Evolutionary conservation across 2,113 vertebrate species (phyloP), one percentile per base, ranked within the genome.

Genomic region (Ancistrus triradiatus): DNA sequence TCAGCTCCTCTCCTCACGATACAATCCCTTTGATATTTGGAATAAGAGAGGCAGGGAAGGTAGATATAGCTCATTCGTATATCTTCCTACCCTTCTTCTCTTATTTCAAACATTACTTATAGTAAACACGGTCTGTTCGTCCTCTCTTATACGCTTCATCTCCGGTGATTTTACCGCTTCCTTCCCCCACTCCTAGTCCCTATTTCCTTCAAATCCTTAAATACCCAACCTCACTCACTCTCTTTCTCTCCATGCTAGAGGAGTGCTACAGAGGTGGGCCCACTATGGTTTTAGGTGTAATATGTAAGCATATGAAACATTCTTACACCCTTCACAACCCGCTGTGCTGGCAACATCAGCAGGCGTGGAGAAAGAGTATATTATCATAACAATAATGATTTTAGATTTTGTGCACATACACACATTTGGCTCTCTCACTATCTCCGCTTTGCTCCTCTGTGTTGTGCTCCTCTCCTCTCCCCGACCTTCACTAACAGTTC

Each of bases 221-320:
- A n/a, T 35, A 50, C 25, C 49, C 40, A 46, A 7, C 17, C 42
- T 46, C 27, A 25, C 56, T 55, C 47, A 43, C 35, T 60, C 24
- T 25, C 44, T 43, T 35, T 42, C 27, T 53, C 43, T 59, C 44
- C 37, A 35, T 62, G 35, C 38, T 68, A 70, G 68, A 63, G 63
- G 60, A 65, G 60, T 47, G 51, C 57, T 73, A 69, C 63, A 42
- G 49, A 73, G 71, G 66, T 49, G 55, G 55, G 42, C 46, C 14
- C 33, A 60, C 66, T 60, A 55, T 60, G 42, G 49, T 37, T 60
- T 60, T 60, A 69, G 56, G 56, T 63, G 52, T 51, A 27, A 57
- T 68, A 73, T 60, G 56, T 59, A 64, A 73, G 48, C 42, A 43
- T 60, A 55, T 59, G 58, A 73, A 64, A 73, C 55, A 40, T 63